Evolutionary conservation across 2,888 invertebrate species (phyloP).

Genomic region (Perizoma flavofasciatum): DNA sequence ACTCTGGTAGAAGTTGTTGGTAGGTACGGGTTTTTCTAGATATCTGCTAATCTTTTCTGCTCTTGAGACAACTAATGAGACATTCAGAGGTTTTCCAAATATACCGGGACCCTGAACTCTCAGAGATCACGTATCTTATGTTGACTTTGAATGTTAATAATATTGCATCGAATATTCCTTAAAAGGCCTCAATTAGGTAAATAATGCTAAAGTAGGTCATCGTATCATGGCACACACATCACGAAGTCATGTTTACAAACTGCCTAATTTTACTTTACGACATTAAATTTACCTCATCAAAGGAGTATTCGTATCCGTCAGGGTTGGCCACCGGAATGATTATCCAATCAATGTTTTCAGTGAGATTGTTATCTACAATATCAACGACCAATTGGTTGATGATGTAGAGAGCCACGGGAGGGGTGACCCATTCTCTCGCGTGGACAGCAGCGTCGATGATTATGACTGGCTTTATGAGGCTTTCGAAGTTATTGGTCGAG

Average conservation of each 20-base stretch:
- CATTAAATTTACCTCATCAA: slow-evolving; percentile 63
- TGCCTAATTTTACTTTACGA: neutral
- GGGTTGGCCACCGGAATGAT: slow-evolving; percentile 88
- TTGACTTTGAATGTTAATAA: slow-evolving; percentile 26
- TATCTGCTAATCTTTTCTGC: neutral
- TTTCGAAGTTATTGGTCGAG: slow-evolving; percentile 76
- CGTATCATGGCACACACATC: slow-evolving; percentile 2
- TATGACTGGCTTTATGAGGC: slow-evolving; percentile 81
- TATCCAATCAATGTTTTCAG: slow-evolving; percentile 86
- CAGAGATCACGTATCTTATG: slow-evolving; percentile 24
- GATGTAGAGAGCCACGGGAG: slow-evolving; percentile 86
- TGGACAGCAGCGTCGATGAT: slow-evolving; percentile 86
- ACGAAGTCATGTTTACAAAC: slow-evolving; percentile 14
- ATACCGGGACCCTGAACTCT: slow-evolving; percentile 1
- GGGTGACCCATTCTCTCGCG: slow-evolving; percentile 89
- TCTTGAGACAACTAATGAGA: neutral
- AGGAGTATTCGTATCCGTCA: slow-evolving; percentile 89
- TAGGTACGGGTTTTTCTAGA: neutral
- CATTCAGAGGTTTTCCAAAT: neutral
- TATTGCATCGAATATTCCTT: slow-evolving; percentile 21
- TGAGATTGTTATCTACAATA: slow-evolving; percentile 70
- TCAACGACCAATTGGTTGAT: slow-evolving; percentile 86
- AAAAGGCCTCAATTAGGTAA: slow-evolving; percentile 28
- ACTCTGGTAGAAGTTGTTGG: too few species aligned
- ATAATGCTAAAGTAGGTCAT: slow-evolving; percentile 4